phyloP scores from a whole-genome alignment of 64 coral and sea anemone species.

The Anthopleura sola region DNA sequence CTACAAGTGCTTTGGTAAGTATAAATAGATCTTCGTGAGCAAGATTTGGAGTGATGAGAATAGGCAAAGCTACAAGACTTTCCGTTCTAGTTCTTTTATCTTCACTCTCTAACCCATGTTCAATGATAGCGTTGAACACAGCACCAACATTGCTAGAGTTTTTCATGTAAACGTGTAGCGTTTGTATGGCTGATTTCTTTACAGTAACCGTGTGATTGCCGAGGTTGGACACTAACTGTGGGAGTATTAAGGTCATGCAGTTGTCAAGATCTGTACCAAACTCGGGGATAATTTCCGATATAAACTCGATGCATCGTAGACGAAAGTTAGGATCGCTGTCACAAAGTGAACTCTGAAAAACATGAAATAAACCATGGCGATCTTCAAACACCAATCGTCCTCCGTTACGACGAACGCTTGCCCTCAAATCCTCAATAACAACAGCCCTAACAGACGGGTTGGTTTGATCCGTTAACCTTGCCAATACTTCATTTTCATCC shows the following conservation, averaged over 20 bases:
- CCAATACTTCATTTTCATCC: slow-evolving; percentile 89
- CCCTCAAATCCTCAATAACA: slow-evolving; percentile 80
- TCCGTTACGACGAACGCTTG: slow-evolving; percentile 87
- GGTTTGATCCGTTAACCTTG: slow-evolving; percentile 57
- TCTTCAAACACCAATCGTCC: slow-evolving; percentile 92
- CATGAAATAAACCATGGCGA: slow-evolving; percentile 82
- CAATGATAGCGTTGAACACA: slow-evolving; percentile 88
- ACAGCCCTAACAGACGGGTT: slow-evolving; percentile 71
- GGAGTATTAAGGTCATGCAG: slow-evolving; percentile 90
- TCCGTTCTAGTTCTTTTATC: slow-evolving; percentile 89
- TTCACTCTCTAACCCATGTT: slow-evolving; percentile 93
- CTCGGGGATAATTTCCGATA: slow-evolving; percentile 89
- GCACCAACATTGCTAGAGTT: slow-evolving; percentile 73
- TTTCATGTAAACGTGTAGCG: slow-evolving; percentile 99
- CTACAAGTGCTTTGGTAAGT: slow-evolving; percentile 85
- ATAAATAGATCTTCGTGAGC: slow-evolving; percentile 98
- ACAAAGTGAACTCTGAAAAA: slow-evolving; percentile 80
- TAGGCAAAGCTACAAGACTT: slow-evolving; percentile 92
- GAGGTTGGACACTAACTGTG: slow-evolving; percentile 88
- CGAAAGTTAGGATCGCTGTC: slow-evolving; percentile 79
- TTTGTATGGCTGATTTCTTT: slow-evolving; percentile 96
- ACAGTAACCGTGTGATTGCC: slow-evolving; percentile 84
- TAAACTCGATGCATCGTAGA: slow-evolving; percentile 85
- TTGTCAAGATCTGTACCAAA: slow-evolving; percentile 87
- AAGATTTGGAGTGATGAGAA: slow-evolving; percentile 93